Evolutionary conservation across 1,140 invertebrate genomes (phyloP).

Genomic region (Calosoma granatense): DNA sequence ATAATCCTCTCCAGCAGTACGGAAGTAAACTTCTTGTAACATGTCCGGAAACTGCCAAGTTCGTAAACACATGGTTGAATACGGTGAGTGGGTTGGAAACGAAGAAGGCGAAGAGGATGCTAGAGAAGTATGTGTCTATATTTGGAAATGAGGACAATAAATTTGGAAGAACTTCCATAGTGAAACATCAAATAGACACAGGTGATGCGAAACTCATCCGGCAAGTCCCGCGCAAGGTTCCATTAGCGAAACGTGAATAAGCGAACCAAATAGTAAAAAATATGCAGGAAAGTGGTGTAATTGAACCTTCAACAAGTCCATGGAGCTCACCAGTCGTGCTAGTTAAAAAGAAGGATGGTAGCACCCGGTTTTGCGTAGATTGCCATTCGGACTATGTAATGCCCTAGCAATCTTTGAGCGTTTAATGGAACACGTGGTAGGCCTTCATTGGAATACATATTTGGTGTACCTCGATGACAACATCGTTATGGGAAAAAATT

Average conservation of each 20-base stretch:
- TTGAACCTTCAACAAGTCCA: slow-evolving; percentile 20
- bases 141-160: no score
- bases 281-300: slow-evolving; percentile 16
- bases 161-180: not conserved
- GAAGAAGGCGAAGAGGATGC: no score
- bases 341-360: slow-evolving; percentile 34
- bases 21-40: no score
- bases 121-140: no score
- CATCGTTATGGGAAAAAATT: no score
- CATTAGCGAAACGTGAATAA: slow-evolving; percentile 15
- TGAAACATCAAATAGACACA: slow-evolving; percentile 16
- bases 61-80: no score
- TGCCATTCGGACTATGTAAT: slow-evolving; percentile 34
- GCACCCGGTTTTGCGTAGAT: no score
- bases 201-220: slow-evolving; percentile 9
- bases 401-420: slow-evolving; percentile 13
- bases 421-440: not conserved
- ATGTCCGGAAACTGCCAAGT: no score
- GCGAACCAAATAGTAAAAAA: slow-evolving; percentile 14
- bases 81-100: no score
- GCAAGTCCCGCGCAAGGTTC: slow-evolving; percentile 16
- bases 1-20: no score
- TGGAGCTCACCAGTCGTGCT: slow-evolving; percentile 37
- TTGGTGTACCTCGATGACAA: no score
- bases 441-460: no score